A percentile compares a stretch with the other conserved stretches of the same genome.
Evolutionary conservation across 2,888 invertebrate species (phyloP).

Genomic region (Megaustenia siamemsis): DNA sequence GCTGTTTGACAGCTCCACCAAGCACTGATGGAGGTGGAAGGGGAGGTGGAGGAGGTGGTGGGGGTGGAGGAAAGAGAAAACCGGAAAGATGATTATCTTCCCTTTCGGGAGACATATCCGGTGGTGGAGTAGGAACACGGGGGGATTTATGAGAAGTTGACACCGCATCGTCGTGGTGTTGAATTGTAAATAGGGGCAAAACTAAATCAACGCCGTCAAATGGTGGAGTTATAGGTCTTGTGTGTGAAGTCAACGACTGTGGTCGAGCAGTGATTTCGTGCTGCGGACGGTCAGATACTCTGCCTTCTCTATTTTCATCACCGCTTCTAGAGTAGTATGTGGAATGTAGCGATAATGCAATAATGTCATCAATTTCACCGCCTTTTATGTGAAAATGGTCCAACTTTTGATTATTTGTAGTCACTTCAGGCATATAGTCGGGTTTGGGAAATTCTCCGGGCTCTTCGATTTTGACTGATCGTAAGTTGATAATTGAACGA

Average conservation of each 20-base stretch:
- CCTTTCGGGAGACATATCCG: constrained; percentile 46
- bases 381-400: background rate
- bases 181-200: background rate
- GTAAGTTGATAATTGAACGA: background rate
- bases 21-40: constrained; percentile 16
- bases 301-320: background rate
- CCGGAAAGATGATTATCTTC: background rate
- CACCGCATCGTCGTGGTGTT: background rate
- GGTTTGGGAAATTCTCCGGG: background rate
- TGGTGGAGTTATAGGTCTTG: constrained; percentile 35
- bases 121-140: constrained; percentile 20
- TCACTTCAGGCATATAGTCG: background rate
- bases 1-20: background rate
- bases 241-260: background rate
- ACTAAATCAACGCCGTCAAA: constrained; percentile 16
- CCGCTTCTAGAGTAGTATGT: background rate
- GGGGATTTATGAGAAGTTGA: background rate
- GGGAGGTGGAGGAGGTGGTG: constrained; percentile 15
- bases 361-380: constrained; percentile 29
- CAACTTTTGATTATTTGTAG: background rate
- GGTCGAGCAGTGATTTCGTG: background rate
- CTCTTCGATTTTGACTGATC: background rate
- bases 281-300: background rate
- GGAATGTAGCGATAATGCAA: constrained; percentile 23
- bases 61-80: background rate